Evolutionary conservation across 1,140 invertebrate species (phyloP), one percentile per base, ranked within the genome.

Genomic region (Helicoverpa zea): DNA sequence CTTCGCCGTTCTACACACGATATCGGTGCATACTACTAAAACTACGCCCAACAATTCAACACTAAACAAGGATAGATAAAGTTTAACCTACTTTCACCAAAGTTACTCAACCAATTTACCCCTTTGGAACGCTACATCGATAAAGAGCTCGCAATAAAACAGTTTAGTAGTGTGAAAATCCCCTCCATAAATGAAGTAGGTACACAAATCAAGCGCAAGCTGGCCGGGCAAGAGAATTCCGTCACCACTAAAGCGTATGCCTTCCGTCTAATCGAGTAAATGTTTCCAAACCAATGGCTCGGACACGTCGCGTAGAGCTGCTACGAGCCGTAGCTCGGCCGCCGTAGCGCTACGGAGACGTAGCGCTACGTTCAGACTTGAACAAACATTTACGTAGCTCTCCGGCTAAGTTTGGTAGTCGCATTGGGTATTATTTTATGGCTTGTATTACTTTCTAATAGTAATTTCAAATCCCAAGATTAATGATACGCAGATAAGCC

Each of bases 251-350:
- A 92, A 92, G 87, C 90, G 88, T 92, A 89, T 88, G 88, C 84
- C 83, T 92, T 92, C 89, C 86, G 84, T 91, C 87, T 92, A 92
- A 91, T 91, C 89, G 88, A 90, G 88, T 91, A 90, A 88, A 91
- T 85, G 83, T 90, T 91, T 91, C 89, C 87, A 83, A 84, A 59
- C 77, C 91, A 92, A 80, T 91, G 91, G 83, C 66, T 88, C 80
- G 88, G 82, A 91, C 83, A 89, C 84, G 88, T 88, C 87, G 85
- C 86, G 87, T 89, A 88, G 86, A 84, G 81, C 80, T 70, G 85
- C 88, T 89, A 86, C 86, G 83, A 86, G 84, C 68, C 77, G 79
- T 75, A 80, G 79, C 79, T 59, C 74, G 63, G 54, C 29, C 80
- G 61, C 11, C 81, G 77, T 83, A 84, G 81, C 75, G 63, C 18